A percentile compares a stretch with the other conserved stretches of the same genome.
phyloP scores from a whole-genome alignment of 2,888 invertebrate genomes.

The Petrolisthes manimaculis region DNA sequence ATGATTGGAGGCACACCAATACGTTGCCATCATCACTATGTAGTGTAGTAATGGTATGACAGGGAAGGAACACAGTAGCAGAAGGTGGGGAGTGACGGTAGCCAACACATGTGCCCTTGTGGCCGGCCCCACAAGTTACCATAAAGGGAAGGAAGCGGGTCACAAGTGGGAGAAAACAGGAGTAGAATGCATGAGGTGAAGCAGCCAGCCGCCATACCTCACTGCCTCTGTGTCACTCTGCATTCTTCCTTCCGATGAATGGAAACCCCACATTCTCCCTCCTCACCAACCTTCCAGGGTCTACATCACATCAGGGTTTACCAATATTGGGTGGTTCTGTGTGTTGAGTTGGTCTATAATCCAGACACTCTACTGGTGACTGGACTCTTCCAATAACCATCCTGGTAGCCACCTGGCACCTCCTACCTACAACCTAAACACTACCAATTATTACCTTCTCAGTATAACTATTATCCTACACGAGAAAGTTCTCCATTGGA shows the following conservation, averaged over 20 bases:
- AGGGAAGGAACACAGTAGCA: slow-evolving; percentile 12
- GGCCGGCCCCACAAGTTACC: slow-evolving; percentile 50
- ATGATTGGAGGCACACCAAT: not conserved
- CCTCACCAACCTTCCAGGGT: not conserved
- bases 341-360: too few relatives aligned
- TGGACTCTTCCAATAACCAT: too few relatives aligned
- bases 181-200: slow-evolving; percentile 50
- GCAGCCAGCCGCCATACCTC: slow-evolving; percentile 44
- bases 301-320: not conserved
- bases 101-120: slow-evolving; percentile 49
- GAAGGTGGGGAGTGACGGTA: slow-evolving; percentile 18
- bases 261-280: slow-evolving; percentile 14
- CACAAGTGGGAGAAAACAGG: slow-evolving; percentile 52
- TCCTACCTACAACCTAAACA: too few relatives aligned
- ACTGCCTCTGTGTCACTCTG: slow-evolving; percentile 29
- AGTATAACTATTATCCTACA: too few relatives aligned
- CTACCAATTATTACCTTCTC: too few relatives aligned
- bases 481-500: too few relatives aligned
- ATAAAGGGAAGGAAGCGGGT: slow-evolving; percentile 54
- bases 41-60: too few relatives aligned
- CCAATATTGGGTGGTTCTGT: too few relatives aligned
- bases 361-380: too few relatives aligned
- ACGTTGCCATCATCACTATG: not conserved
- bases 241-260: slow-evolving; percentile 42
- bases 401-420: too few relatives aligned